Base-by-base conservation (phyloP, 2,888 invertebrate species). In the Antheraea yamamai region DNA sequence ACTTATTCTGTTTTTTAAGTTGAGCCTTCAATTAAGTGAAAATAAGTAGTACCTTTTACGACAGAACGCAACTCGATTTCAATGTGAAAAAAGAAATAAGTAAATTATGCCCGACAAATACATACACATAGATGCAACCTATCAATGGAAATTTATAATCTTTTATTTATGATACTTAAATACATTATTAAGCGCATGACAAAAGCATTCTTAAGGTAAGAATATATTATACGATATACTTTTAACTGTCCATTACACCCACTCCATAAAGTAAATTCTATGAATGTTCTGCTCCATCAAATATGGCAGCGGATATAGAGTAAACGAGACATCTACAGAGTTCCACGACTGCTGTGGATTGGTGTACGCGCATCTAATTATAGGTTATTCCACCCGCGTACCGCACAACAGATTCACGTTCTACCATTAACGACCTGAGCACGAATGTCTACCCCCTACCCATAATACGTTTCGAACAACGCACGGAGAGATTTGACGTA, bases 351-450 rank as follows among this genome's bases (percentile, higher is more conserved):
- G 87, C 84, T 85, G 87, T 87, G 89, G 88, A 90, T 90, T 90
- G 89, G 91, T 91, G 89, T 91, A 91, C 90, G 87, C 92, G 93
- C 91, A 92, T 94, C 93, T 94, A 93, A 93, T 93, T 93, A 93
- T 94, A 94, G 93, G 93, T 93, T 93, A 92, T 94, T 93, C 92
- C 94, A 91, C 93, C 89, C 90, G 91, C 89, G 90, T 89, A 91
- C 89, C 88, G 88, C 87, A 91, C 90, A 91, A 90, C 91, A 90
- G 91, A 92, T 92, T 90, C 89, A 91, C 91, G 89, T 87, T 88
- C 87, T 88, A 90, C 91, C 90, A 92, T 91, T 91, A 92, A 91
- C 91, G 92, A 91, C 89, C 89, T 87, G 90, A 88, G 89, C 92
- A 92, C 91, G 91, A 91, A 88, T 89, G 88, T 90, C 85, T 88